Conservation (phyloP, 1,140 invertebrate species). For the Colletes latitarsis region DNA sequence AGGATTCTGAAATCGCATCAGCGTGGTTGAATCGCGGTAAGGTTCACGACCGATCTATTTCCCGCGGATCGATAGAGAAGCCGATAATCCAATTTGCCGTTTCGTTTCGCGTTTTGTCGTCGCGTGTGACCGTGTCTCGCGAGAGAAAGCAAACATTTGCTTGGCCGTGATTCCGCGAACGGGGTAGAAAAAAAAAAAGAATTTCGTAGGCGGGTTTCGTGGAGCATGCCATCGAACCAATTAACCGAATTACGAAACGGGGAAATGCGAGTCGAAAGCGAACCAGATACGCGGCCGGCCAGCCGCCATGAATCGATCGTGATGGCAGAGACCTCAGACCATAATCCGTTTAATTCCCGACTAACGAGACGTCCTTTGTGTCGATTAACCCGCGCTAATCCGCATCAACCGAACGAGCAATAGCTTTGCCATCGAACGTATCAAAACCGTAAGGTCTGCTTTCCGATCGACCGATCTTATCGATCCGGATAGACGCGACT, state of each 20-base stretch:
- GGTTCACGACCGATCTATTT: not conserved
- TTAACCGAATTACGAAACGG: constrained; percentile 58
- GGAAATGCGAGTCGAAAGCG: constrained; percentile 36
- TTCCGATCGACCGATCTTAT: constrained; percentile 20
- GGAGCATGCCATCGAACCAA: constrained; percentile 34
- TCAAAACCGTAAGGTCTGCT: constrained; percentile 26
- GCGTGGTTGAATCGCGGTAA: not conserved
- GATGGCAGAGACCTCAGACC: constrained; percentile 49
- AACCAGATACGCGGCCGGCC: constrained; percentile 12
- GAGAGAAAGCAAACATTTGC: not conserved
- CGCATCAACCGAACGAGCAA: constrained; percentile 33
- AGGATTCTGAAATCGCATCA: too few species aligned
- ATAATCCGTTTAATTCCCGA: constrained; percentile 73
- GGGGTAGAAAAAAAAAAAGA: not conserved
- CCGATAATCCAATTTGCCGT: constrained; percentile 14
- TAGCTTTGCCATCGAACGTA: constrained; percentile 34
- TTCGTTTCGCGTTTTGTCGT: not conserved
- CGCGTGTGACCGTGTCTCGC: not conserved
- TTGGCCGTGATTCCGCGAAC: not conserved
- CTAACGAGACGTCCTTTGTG: constrained; percentile 75
- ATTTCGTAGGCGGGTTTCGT: not conserved
- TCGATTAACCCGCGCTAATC: constrained; percentile 69
- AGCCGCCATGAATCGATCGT: constrained; percentile 57
- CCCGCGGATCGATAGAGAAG: not conserved
- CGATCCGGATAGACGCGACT: constrained; percentile 28